Conservation (phyloP, 2,888 invertebrate species). For the Eueremaeus valkanovi region DNA sequence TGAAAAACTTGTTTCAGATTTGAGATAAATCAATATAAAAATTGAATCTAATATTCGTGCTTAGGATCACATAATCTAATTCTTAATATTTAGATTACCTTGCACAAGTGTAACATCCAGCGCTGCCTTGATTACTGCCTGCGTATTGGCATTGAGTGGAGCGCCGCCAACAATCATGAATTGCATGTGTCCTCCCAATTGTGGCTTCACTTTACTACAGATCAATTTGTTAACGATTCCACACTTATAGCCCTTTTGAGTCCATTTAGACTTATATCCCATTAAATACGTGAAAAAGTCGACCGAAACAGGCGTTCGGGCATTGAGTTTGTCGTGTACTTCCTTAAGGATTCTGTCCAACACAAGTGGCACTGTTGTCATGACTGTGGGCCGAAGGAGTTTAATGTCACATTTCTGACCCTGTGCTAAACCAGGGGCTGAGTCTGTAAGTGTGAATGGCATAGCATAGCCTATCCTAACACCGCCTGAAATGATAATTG, state of each 20-base stretch:
- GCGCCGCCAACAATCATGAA: constrained; percentile 91
- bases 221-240: constrained; percentile 59
- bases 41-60: too few relatives aligned
- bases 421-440: constrained; percentile 83
- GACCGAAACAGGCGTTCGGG: constrained; percentile 37
- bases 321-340: constrained; percentile 37
- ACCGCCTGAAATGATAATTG: constrained; percentile 51
- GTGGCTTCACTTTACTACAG: constrained; percentile 63
- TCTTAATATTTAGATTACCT: constrained; percentile 53
- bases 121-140: constrained; percentile 85
- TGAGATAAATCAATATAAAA: too few relatives aligned
- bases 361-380: constrained; percentile 93
- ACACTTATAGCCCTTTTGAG: constrained; percentile 51
- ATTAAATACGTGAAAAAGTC: constrained; percentile 37
- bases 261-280: constrained; percentile 38
- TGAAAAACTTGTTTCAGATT: too few relatives aligned
- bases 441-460: constrained; percentile 56
- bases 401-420: constrained; percentile 91
- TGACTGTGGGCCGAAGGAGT: constrained; percentile 81
- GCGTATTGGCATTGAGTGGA: constrained; percentile 89
- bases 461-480: constrained; percentile 63
- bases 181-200: constrained; percentile 84
- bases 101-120: constrained; percentile 84
- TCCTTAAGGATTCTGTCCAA: constrained; percentile 68
- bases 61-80: too few relatives aligned